These are phyloP conservation scores for Lagocephalus sceleratus DNA, from an alignment of 2,797 vertebrate species.

Conservation along the genomic window DNA sequence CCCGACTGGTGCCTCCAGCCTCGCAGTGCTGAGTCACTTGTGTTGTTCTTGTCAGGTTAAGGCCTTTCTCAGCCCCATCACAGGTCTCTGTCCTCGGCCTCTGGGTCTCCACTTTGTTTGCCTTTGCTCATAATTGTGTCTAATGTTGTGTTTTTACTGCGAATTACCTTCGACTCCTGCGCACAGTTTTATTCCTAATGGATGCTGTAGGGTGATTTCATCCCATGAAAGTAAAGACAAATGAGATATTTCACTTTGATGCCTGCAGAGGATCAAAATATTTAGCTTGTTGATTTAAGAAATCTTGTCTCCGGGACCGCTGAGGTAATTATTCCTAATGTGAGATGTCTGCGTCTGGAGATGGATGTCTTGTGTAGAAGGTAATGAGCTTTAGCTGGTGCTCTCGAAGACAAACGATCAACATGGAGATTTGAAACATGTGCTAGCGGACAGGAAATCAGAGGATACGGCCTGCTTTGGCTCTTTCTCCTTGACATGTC, in stretches of 20 bases:
- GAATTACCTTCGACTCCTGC: background rate
- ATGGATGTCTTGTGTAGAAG: background rate
- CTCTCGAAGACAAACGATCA: constrained; percentile 3
- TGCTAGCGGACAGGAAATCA: background rate
- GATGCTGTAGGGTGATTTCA: background rate
- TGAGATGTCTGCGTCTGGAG: constrained; percentile 1
- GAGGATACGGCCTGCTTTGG: background rate
- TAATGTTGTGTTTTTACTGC: constrained; percentile 9
- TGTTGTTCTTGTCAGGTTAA: background rate
- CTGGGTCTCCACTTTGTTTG: constrained; percentile 1
- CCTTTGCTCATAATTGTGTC: background rate
- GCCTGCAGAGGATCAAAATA: constrained; percentile 7
- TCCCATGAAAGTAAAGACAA: constrained; percentile 5
- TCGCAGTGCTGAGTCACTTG: constrained; percentile 28
- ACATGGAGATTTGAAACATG: background rate
- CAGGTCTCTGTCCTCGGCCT: background rate
- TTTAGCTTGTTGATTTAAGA: constrained; percentile 5
- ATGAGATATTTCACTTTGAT: background rate
- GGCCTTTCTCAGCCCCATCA: background rate
- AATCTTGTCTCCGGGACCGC: background rate
- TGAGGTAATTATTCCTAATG: constrained; percentile 1
- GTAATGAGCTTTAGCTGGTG: constrained; percentile 1
- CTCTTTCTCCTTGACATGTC: background rate
- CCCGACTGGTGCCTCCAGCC: constrained; percentile 19
- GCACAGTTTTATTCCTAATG: constrained; percentile 8